Base-by-base conservation (phyloP, 2,797 vertebrate genomes). In the Hylomyscus alleni region DNA sequence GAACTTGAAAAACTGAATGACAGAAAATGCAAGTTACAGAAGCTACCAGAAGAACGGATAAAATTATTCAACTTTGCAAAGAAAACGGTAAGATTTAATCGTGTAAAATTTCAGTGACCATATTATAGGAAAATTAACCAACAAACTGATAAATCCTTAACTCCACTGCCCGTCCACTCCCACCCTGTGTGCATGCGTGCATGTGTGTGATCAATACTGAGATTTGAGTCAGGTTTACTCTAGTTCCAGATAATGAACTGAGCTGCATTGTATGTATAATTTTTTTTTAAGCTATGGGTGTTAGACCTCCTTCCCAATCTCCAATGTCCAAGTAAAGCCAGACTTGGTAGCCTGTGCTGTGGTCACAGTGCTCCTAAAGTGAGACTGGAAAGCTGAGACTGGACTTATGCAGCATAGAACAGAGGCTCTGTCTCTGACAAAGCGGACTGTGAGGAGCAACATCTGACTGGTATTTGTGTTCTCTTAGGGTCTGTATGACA, bases 11-110 rank as follows among this genome's bases (percentile, higher is more conserved):
- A 97, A 95, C 98, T 99, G 76, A 98, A 96, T 72, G 98, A 99
- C 95, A 98, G 97, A 97, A 99, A 98, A 97, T 98, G 96, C 97
- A 98, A 98, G 82, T 95, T 99, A 58, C 97, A 98, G 56, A 98
- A 98, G 80, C 95, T 99, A 40, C 99, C 99, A 29, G 98, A 99
- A 95, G 99, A 99, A 93, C 98, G 98, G 94, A 98, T 99, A 96
- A 98, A 98, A 97, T 96, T 98, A 54, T 98, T 99, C 86, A 99
- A 60, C 95, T 98, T 98, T 92, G 77, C 97, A 92, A 95, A 99
- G 58, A 99, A 99, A 98, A 98, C 98, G 67, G 99, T 99, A 98
- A 95, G 99, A 97, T 85, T 83, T 91, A 92, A 88, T 90, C 58
- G 14, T 85, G 3, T 89, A 77, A 88, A 84, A 52, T 85, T 77